phyloP scores from a whole-genome alignment of 1,140 invertebrate genomes.

The Cepaea nemoralis region DNA sequence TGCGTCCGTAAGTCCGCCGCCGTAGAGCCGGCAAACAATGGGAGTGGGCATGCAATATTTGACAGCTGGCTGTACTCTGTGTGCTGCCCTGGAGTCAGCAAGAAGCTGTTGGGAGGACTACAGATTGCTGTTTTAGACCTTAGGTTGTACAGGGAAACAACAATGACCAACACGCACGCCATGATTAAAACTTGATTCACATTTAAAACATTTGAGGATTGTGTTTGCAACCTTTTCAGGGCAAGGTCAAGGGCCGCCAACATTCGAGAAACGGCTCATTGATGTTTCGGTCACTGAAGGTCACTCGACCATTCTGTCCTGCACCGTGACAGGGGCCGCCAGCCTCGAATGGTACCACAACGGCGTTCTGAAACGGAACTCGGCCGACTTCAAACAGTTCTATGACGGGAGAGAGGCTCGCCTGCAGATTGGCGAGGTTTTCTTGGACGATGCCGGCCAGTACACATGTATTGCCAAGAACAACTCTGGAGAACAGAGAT shows the following conservation, averaged over 20 bases:
- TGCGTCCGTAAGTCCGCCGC: too few species aligned
- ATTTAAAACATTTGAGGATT: too few species aligned
- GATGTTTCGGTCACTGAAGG: slow-evolving; percentile 58
- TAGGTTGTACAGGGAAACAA: too few species aligned
- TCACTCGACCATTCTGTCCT: slow-evolving; percentile 51
- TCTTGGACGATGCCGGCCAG: slow-evolving; percentile 59
- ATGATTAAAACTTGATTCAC: too few species aligned
- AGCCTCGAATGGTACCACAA: slow-evolving; percentile 62
- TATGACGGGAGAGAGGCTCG: slow-evolving; percentile 57
- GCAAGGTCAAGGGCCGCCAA: slow-evolving; percentile 40
- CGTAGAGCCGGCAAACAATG: too few species aligned
- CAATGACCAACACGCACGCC: too few species aligned
- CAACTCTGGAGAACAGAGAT: slow-evolving; percentile 52
- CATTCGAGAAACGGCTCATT: slow-evolving; percentile 45
- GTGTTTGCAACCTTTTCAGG: slow-evolving; percentile 41
- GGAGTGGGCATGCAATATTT: too few species aligned
- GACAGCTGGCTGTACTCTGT: too few species aligned
- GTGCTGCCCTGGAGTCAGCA: too few species aligned
- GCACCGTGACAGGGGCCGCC: slow-evolving; percentile 49
- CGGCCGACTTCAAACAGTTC: slow-evolving; percentile 62
- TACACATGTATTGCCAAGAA: slow-evolving; percentile 61
- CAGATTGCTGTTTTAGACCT: too few species aligned
- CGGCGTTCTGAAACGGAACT: slow-evolving; percentile 52
- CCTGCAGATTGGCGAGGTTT: slow-evolving; percentile 61
- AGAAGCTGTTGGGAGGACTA: too few species aligned